Evolutionary conservation across 2,113 vertebrate genomes (phyloP).

Genomic region (Octodon degus): DNA sequence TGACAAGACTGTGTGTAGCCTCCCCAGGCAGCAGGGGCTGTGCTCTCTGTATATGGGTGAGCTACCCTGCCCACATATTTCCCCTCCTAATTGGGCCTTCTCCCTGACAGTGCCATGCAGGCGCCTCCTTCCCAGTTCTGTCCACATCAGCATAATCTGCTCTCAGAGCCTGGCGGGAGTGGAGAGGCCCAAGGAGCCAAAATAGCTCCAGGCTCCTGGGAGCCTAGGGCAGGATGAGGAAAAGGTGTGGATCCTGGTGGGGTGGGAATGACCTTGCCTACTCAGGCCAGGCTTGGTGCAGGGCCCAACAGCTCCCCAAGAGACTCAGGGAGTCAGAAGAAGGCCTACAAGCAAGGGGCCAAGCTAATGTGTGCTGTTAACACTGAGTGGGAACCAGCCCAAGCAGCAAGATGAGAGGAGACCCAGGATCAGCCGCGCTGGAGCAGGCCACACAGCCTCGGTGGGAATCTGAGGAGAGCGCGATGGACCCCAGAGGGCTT

Average conservation of each 20-base stretch:
- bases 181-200: neutral
- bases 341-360: neutral
- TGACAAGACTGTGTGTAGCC: neutral
- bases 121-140: neutral
- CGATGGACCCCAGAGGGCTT: accelerated
- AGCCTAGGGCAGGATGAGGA: neutral
- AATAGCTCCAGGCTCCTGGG: constrained; percentile 36
- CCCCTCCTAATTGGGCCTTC: constrained; percentile 49
- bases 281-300: neutral
- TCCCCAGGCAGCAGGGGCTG: neutral
- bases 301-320: neutral
- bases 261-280: neutral
- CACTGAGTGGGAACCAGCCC: neutral
- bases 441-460: no score
- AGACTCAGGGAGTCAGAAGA: neutral
- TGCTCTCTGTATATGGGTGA: neutral
- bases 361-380: accelerated
- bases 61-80: neutral
- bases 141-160: constrained; percentile 52
- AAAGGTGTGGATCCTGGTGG: neutral
- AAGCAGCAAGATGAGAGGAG: neutral
- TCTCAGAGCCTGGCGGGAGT: constrained; percentile 20
- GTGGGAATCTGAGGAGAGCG: accelerated
- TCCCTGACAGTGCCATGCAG: neutral
- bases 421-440: neutral